phyloP scores from a whole-genome alignment of 2,797 vertebrate species.

The Ispidina lecontei region DNA sequence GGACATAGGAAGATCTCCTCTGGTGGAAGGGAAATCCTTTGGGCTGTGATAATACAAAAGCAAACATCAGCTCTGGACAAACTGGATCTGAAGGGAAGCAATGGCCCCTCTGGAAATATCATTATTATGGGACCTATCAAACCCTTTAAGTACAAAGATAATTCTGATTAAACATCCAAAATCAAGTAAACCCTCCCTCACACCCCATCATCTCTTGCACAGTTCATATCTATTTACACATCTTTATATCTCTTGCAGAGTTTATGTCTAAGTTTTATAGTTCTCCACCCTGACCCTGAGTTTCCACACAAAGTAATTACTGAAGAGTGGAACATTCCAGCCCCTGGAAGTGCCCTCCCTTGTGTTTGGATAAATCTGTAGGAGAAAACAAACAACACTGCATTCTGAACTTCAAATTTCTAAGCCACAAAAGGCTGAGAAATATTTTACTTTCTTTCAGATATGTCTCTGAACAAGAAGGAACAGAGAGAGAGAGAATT shows the following conservation, averaged over 20 bases:
- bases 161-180: neutral
- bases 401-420: neutral
- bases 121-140: neutral
- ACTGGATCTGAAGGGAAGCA: neutral
- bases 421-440: neutral
- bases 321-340: neutral
- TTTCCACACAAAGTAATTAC: neutral
- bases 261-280: neutral
- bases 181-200: neutral
- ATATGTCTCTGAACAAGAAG: neutral
- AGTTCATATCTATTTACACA: neutral
- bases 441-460: neutral
- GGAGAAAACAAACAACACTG: neutral
- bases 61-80: neutral
- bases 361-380: no score
- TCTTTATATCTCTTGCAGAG: neutral
- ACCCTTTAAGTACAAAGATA: neutral
- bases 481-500: neutral
- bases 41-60: neutral
- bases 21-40: neutral
- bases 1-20: neutral
- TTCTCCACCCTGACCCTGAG: accelerated
- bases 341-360: neutral
- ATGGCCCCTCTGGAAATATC: neutral
- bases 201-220: neutral